phyloP scores from a whole-genome alignment of 2,113 vertebrate species.

The Rattus norvegicus region GRCr8 NC_086020.1:189477501-189478000 shows the following conservation, averaged over 20 bases:
- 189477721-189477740: background rate
- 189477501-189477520: background rate
- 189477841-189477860: conserved; percentile 37
- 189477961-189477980: conserved; percentile 53
- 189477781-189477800: background rate
- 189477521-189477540: background rate
- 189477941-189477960: background rate
- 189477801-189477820: background rate
- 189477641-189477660: background rate
- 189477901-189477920: conserved; percentile 52
- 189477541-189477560: background rate
- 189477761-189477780: background rate
- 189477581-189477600: background rate
- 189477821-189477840: conserved; percentile 53
- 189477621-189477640: background rate
- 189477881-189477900: conserved; percentile 13
- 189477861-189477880: conserved; percentile 31
- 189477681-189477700: background rate
- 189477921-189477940: background rate
- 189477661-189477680: background rate
- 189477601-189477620: background rate
- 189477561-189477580: background rate
- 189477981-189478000: conserved; percentile 33
- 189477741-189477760: conserved; percentile 7
- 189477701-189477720: background rate